These are phyloP conservation scores for Macroglossus sobrinus DNA, from an alignment of 2,113 vertebrate genomes.

Conservation along the genomic window DNA sequence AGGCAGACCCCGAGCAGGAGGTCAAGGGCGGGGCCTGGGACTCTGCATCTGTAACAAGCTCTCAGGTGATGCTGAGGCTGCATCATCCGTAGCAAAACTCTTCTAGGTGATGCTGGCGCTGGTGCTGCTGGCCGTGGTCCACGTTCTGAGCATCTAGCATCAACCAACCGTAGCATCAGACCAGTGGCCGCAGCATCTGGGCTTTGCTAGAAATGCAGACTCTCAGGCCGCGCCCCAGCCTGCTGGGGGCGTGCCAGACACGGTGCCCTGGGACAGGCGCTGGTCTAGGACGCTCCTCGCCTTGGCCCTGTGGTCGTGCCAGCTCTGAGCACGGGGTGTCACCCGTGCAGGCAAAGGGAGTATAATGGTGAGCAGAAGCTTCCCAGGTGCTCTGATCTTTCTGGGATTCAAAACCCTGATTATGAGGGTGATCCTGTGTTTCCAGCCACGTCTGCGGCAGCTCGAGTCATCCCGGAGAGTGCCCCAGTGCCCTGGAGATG, in stretches of 20 bases:
- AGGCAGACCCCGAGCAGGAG: not conserved
- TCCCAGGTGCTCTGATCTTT: not conserved
- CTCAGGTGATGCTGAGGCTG: rapidly evolving
- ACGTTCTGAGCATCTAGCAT: rapidly evolving
- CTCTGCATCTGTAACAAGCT: not conserved
- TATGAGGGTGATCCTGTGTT: not conserved
- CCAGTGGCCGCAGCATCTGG: not conserved
- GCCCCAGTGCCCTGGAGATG: slow-evolving; percentile 67
- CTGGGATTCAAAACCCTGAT: not conserved
- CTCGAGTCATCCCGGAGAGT: not conserved
- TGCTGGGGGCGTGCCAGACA: rapidly evolving
- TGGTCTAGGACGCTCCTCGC: not conserved
- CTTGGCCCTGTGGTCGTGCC: too few species aligned
- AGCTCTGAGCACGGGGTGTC: rapidly evolving
- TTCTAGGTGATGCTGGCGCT: not conserved
- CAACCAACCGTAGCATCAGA: rapidly evolving
- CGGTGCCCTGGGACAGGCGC: rapidly evolving
- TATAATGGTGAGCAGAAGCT: not conserved
- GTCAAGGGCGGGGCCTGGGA: not conserved
- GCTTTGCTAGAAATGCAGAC: not conserved
- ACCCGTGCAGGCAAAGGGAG: not conserved
- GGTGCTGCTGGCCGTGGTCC: not conserved
- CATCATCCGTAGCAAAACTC: rapidly evolving
- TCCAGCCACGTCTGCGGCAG: rapidly evolving
- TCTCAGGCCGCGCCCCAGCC: not conserved